Percentiles rank a stretch among this genome's conserved stretches.
phyloP scores from a whole-genome alignment of 2,113 vertebrate genomes.

The Pelecanus crispus region DNA sequence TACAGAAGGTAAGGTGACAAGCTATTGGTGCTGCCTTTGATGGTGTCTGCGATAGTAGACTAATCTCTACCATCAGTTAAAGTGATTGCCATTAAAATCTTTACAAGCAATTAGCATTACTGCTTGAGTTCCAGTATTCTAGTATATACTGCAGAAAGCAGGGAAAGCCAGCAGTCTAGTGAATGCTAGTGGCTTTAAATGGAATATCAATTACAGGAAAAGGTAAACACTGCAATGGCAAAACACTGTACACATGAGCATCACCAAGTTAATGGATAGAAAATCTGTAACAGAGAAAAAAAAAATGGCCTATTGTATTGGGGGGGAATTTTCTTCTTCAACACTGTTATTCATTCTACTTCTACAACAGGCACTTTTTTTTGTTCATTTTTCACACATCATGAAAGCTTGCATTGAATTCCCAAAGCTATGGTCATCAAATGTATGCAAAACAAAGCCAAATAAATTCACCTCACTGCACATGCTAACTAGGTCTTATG shows the following conservation, averaged over 20 bases:
- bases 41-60: background rate
- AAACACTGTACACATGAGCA: background rate
- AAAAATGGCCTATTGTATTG: background rate
- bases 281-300: background rate
- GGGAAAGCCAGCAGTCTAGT: background rate
- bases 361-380: background rate
- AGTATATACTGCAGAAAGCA: background rate
- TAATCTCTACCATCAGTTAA: slow-evolving; percentile 49
- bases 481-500: background rate
- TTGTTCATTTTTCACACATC: background rate
- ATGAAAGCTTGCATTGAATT: background rate
- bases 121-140: background rate
- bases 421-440: background rate
- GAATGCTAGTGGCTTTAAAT: background rate
- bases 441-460: background rate
- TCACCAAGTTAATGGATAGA: background rate
- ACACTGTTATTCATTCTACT: background rate
- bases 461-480: background rate
- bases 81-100: slow-evolving; percentile 60
- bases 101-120: slow-evolving; percentile 57
- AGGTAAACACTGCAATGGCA: background rate
- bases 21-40: slow-evolving; percentile 19
- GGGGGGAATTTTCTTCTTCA: background rate
- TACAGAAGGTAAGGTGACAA: background rate
- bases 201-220: slow-evolving; percentile 1